Base-by-base conservation (phyloP, 2,113 vertebrate genomes). In the Cyrtonyx montezumae region DNA sequence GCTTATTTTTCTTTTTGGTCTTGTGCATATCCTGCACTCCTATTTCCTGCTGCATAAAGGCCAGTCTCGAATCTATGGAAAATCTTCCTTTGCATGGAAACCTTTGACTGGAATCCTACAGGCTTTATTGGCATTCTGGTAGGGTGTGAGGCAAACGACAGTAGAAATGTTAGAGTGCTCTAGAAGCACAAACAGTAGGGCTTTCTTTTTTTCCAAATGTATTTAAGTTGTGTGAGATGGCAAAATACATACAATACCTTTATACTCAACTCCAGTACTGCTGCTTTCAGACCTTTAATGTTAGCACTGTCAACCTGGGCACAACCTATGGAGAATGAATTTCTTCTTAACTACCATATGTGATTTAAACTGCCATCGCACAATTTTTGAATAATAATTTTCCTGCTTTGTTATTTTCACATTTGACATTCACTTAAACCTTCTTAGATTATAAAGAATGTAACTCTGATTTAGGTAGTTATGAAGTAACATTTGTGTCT, bases 351-450 rank as follows among this genome's bases (percentile, higher is more conserved):
- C 65, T 84, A 36, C 3, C 6, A 30, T 77, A 22, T 67, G 62
- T 87, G 62, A 84, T 93, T 92, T 89, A 90, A 67, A 91, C 85
- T 84, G 74, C 84, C 56, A 71, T 55, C 66, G 87, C 19, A 93
- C 89, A 96, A 88, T 88, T 88, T 85, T 84, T 86, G 77, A 94
- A 85, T 77, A 94, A 86, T 91, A 89, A 90, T 95, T 91, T 85
- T 86, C 78, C 61, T 89, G 62, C 48, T 67, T 91, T 56, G 74
- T 69, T 67, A 74, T 92, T 96, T 94, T 93, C 93, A 95, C 91
- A 92, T 85, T 32, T 92, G 94, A 94, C 84, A 94, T 90, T 95
- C 81, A 46, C 48, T 87, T 91, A 88, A 91, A 90, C 40, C 30
- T 67, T 88, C 88, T 87, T 74, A 61, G 46, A 36, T 23, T 65